Percentiles rank a stretch among this genome's conserved stretches.
Evolutionary conservation across 37 sponge, comb jelly and placozoan genomes (phyloP).

Genomic region (Theonella swinhoei): DNA sequence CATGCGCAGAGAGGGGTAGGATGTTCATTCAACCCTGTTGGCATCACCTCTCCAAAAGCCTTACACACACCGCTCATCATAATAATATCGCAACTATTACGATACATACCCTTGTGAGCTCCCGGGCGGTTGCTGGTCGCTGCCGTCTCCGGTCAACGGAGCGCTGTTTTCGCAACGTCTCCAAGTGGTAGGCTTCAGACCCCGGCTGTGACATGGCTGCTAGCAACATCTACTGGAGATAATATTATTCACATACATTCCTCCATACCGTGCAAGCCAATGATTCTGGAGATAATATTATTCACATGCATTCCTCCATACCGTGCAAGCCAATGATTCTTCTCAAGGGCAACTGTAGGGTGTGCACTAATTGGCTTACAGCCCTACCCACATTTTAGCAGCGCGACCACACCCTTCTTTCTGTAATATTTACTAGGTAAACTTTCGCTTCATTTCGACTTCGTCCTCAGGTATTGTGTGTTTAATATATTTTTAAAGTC

Average conservation of each 20-base stretch:
- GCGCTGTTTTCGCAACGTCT: slow-evolving; percentile 39
- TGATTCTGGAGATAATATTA: background rate
- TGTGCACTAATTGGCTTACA: background rate
- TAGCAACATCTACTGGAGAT: background rate
- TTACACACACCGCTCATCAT: too few relatives aligned
- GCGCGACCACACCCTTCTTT: background rate
- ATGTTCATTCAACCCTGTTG: too few relatives aligned
- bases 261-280: background rate
- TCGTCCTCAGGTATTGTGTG: too few relatives aligned
- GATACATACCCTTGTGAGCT: too few relatives aligned
- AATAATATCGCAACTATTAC: too few relatives aligned
- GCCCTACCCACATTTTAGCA: background rate
- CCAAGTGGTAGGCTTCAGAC: slow-evolving; percentile 49
- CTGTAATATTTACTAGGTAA: too few relatives aligned
- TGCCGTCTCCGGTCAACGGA: slow-evolving; percentile 1
- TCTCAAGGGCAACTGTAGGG: too few relatives aligned
- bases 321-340: background rate
- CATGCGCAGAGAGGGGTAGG: too few relatives aligned
- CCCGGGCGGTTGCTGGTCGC: background rate
- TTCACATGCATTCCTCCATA: background rate
- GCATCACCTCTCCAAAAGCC: too few relatives aligned
- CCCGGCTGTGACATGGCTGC: background rate
- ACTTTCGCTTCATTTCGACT: too few relatives aligned
- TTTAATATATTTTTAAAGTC: too few relatives aligned
- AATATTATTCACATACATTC: background rate